Evolutionary conservation across 2,797 vertebrate species (phyloP).

Genomic region (Sebastes itinus): DNA sequence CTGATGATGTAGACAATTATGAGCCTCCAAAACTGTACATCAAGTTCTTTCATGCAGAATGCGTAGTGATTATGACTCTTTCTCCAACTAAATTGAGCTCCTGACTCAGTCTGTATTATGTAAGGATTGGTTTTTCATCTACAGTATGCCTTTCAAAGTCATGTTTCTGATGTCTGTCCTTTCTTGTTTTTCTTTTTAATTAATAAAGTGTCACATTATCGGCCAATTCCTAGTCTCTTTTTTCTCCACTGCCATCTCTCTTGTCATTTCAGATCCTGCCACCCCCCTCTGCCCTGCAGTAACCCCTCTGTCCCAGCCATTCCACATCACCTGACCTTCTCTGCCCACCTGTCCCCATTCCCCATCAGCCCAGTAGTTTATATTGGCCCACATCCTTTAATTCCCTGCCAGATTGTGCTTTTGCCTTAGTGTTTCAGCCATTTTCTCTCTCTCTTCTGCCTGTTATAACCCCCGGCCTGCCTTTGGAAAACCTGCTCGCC

Average conservation of each 20-base stretch:
- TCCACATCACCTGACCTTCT: background rate
- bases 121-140: fast-evolving
- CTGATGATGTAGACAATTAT: background rate
- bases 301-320: background rate
- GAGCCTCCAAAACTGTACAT: background rate
- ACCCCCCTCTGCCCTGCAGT: background rate
- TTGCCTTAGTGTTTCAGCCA: too few relatives aligned
- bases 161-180: background rate
- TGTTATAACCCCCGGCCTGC: background rate
- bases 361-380: background rate
- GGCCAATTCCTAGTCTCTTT: background rate
- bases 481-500: background rate
- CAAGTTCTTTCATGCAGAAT: background rate
- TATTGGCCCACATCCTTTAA: background rate
- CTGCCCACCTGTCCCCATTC: background rate
- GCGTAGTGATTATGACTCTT: background rate
- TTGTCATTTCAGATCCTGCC: background rate
- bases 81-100: background rate
- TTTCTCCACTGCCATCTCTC: background rate
- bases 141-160: background rate
- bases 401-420: background rate
- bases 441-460: background rate
- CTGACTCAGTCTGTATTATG: too few relatives aligned
- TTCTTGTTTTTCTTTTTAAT: background rate
- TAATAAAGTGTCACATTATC: background rate